Evolutionary conservation across 2,113 vertebrate species (phyloP).

Genomic region (Leptobrachium ailaonicum): DNA sequence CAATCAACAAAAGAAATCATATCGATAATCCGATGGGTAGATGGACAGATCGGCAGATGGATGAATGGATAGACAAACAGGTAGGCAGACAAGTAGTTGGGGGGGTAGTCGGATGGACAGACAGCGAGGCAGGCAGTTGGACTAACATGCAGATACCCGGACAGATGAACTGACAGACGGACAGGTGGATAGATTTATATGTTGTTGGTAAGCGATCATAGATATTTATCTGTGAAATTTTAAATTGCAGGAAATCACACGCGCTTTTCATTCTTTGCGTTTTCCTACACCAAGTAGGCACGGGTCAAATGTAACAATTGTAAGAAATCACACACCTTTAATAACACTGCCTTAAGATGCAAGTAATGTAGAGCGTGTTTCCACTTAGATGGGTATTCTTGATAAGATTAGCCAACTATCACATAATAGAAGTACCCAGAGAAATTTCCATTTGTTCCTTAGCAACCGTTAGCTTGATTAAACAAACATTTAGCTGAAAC

Average conservation of each 20-base stretch:
- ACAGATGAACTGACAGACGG: no score
- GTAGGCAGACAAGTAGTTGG: no score
- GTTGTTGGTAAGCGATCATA: no score
- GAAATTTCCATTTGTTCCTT: slow-evolving; percentile 48
- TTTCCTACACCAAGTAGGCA: slow-evolving; percentile 1
- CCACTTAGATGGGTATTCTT: slow-evolving; percentile 43
- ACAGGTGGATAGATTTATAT: no score
- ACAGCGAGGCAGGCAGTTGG: no score
- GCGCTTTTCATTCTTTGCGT: not conserved
- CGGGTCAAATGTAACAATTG: slow-evolving; percentile 29
- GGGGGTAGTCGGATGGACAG: no score
- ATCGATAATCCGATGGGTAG: no score
- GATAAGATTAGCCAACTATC: slow-evolving; percentile 48
- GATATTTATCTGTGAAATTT: not conserved
- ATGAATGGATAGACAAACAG: no score
- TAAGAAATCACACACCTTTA: slow-evolving; percentile 38
- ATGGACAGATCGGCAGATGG: no score
- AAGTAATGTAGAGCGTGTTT: slow-evolving; percentile 36
- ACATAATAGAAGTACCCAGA: slow-evolving; percentile 40
- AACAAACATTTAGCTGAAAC: slow-evolving; percentile 40
- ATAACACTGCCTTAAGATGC: slow-evolving; percentile 34
- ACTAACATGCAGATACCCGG: no score
- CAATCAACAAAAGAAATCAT: no score
- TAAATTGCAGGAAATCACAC: not conserved
- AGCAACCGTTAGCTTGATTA: slow-evolving; percentile 48